phyloP scores from a whole-genome alignment of 2,113 vertebrate genomes.

The Hippocampus barbouri region DNA sequence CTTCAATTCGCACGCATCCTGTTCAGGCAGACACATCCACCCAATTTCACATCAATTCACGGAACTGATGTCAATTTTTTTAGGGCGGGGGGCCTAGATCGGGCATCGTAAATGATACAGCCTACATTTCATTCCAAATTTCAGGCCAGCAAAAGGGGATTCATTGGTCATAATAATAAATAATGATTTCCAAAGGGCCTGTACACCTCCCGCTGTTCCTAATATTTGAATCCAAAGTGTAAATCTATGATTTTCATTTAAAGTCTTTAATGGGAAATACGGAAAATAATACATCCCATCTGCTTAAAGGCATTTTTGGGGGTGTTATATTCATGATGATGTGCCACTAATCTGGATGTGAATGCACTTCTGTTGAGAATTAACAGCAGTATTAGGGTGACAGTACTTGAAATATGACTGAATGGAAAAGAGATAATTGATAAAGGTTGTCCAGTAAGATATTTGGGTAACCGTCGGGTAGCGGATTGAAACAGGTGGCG shows the following conservation, averaged over 20 bases:
- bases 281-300: background rate
- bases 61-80: background rate
- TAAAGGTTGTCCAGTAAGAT: background rate
- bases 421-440: background rate
- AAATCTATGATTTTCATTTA: background rate
- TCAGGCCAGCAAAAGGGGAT: background rate
- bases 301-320: background rate
- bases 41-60: background rate
- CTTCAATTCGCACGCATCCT: too few relatives aligned
- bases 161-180: background rate
- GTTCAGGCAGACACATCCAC: too few relatives aligned
- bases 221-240: background rate
- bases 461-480: background rate
- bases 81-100: background rate
- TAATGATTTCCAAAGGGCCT: background rate
- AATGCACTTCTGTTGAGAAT: slow-evolving; percentile 1
- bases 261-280: background rate
- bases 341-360: background rate
- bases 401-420: background rate
- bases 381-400: background rate
- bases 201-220: background rate
- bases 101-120: background rate
- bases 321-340: background rate
- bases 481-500: background rate
- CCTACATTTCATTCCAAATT: background rate